Evolutionary conservation across 92 coral and sea anemone genomes (phyloP), one percentile per base, ranked within the genome.

Genomic region (Palythoa grandis): DNA sequence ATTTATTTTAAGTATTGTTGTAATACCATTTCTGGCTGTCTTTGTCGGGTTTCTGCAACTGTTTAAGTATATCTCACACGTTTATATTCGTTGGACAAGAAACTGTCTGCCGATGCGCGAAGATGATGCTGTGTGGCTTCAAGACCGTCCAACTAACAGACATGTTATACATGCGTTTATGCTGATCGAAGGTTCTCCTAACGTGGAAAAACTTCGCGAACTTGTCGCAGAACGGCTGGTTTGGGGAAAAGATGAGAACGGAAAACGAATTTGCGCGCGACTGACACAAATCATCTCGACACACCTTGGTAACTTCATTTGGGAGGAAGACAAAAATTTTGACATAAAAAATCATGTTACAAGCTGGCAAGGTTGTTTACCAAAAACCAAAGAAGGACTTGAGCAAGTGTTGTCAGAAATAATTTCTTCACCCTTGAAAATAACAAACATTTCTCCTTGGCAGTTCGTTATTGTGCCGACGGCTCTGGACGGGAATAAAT

Each of bases 91-190:
- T 57, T 78, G 74, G 24, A 90, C 80, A 25, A 76, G 91, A 50
- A 89, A 91, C 11, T 92, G 98, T 54, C 79, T 83, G 69, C 92
- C 95, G 13, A 80, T 97, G 14, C 94, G 88, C 43, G 95, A 83
- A 82, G 99, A 97, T 79, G 99, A 97, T 83, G 98, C 96, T 4
- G 99, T 97, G 4, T 97, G 99, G 99, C 95, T 90, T 86, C 99
- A 97, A 86, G 99, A 97, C 77, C 89, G 95, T 57, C 90, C 98
- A 38, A 87, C 89, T 2, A 97, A 97, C 86, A 95, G 95, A 61
- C 99, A 97, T 76, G 94, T 97, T 43, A 90, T 97, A 72, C 92
- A 92, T 88, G 97, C 97, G 6, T 74, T 97, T 14, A 94, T 95
- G 94, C 78, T 95, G 16, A 60, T 97, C 11, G 97, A 92, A 77